Percentiles rank a stretch among this genome's conserved stretches.
These are phyloP conservation scores for Phytoseiulus persimilis DNA, from an alignment of 2,888 invertebrate genomes.

Conservation along the genomic window DNA sequence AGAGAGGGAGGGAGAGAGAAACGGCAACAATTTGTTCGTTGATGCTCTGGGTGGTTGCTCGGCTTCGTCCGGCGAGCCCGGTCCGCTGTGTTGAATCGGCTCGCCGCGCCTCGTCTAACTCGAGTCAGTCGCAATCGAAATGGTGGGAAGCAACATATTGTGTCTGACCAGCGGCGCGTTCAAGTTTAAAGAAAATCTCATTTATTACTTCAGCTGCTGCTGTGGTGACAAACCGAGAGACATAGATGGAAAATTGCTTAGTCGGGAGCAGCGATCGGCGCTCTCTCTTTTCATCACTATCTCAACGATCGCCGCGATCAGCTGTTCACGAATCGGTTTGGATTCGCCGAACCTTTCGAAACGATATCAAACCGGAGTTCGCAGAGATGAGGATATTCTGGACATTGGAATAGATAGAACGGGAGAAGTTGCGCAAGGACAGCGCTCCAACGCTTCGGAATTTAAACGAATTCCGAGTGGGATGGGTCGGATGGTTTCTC, in stretches of 20 bases:
- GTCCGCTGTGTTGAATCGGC: background rate
- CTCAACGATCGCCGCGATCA: background rate
- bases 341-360: too few relatives aligned
- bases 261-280: background rate
- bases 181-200: slow-evolving; percentile 37
- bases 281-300: background rate
- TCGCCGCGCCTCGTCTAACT: slow-evolving; percentile 5
- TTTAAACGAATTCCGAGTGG: background rate
- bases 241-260: background rate
- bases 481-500: background rate
- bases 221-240: slow-evolving; percentile 5
- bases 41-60: background rate
- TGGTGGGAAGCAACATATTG: background rate
- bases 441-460: too few relatives aligned
- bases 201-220: background rate
- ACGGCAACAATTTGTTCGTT: background rate
- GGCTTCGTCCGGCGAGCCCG: background rate
- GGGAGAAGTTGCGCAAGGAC: too few relatives aligned
- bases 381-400: too few relatives aligned
- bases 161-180: background rate
- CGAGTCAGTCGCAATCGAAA: background rate
- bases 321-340: background rate
- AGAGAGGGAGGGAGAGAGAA: too few relatives aligned
- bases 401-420: too few relatives aligned
- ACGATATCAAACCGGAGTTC: too few relatives aligned